These are phyloP conservation scores for Porites rus DNA, from an alignment of 92 coral and sea anemone genomes.

Conservation along the genomic window DNA sequence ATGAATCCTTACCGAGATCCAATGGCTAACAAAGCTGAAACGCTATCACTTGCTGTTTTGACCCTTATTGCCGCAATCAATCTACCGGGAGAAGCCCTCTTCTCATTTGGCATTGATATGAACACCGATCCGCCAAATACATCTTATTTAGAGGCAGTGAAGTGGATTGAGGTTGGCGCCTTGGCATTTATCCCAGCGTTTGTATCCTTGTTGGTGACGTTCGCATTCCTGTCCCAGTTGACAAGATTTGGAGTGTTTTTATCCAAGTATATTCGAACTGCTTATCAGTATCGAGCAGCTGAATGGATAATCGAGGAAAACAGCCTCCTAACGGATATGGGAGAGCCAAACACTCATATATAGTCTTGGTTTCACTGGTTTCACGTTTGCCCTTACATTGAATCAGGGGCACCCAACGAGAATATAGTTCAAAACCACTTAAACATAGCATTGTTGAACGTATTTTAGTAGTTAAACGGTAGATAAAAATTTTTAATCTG, in stretches of 20 bases:
- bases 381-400: no score
- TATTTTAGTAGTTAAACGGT: no score
- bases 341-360: neutral
- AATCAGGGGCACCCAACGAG: no score
- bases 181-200: constrained; percentile 57
- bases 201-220: constrained; percentile 11
- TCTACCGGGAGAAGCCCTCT: constrained; percentile 29
- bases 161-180: constrained; percentile 50
- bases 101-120: constrained; percentile 42
- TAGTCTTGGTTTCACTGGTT: neutral
- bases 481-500: no score
- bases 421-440: no score
- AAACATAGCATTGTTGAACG: no score
- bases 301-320: neutral
- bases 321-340: neutral
- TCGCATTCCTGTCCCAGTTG: constrained; percentile 46
- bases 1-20: constrained; percentile 51
- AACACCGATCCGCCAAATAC: neutral
- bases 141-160: constrained; percentile 29
- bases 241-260: constrained; percentile 27
- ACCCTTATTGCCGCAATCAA: constrained; percentile 44
- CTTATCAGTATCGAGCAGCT: neutral
- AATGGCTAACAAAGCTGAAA: constrained; percentile 42
- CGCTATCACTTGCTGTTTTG: constrained; percentile 28
- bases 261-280: neutral